A percentile compares a stretch with the other conserved stretches of the same genome.
Evolutionary conservation across 2,113 vertebrate species (phyloP).

Genomic region (Tetrao urogallus): DNA sequence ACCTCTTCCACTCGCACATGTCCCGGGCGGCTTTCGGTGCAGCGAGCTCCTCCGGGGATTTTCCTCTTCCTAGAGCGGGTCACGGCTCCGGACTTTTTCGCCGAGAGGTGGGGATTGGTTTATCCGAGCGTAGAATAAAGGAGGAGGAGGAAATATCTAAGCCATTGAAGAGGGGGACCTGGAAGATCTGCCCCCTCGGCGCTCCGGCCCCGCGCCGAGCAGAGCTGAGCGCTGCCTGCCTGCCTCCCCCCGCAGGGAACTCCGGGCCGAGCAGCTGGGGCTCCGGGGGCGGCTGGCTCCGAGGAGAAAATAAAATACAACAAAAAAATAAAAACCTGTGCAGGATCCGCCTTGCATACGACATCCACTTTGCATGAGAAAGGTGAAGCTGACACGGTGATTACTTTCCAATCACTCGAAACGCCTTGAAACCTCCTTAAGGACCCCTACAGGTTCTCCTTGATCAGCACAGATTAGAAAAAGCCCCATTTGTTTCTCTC

Average conservation of each 20-base stretch:
- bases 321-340: slow-evolving; percentile 71
- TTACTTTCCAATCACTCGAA: slow-evolving; percentile 88
- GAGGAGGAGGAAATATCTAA: slow-evolving; percentile 50
- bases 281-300: slow-evolving; percentile 15
- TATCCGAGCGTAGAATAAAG: slow-evolving; percentile 7
- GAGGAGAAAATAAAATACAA: not conserved
- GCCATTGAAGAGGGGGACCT: slow-evolving; percentile 14
- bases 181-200: not conserved
- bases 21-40: not conserved
- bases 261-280: slow-evolving; percentile 44
- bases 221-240: not conserved
- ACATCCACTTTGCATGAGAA: slow-evolving; percentile 93
- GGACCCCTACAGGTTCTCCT: slow-evolving; percentile 69
- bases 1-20: not conserved
- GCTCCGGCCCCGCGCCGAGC: not conserved
- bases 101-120: slow-evolving; percentile 30
- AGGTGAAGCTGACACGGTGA: slow-evolving; percentile 91
- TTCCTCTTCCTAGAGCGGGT: not conserved
- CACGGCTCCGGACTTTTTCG: slow-evolving; percentile 10
- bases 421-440: slow-evolving; percentile 81
- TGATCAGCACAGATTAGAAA: slow-evolving; percentile 74
- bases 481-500: slow-evolving; percentile 64
- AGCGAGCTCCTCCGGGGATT: not conserved
- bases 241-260: not conserved
- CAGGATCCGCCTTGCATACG: slow-evolving; percentile 89